Conservation (phyloP, 1,140 invertebrate genomes). For the Orius insidiosus region DNA sequence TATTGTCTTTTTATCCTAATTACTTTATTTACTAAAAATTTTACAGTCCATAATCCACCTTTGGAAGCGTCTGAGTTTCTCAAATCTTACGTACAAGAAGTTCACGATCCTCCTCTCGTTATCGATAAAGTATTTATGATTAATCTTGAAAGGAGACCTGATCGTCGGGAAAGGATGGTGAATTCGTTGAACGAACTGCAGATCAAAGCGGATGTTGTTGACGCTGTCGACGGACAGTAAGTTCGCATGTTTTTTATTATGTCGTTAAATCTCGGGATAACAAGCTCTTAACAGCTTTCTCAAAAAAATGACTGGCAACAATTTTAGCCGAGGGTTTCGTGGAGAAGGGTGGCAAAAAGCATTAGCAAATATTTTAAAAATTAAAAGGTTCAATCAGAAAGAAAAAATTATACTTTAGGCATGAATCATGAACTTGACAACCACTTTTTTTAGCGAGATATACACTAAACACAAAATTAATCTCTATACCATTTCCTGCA, state of each 20-base stretch:
- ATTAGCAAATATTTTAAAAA: too few species aligned
- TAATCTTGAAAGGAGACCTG: conserved; percentile 65
- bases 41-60: conserved; percentile 19
- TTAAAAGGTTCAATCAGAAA: too few species aligned
- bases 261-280: background rate
- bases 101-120: conserved; percentile 34
- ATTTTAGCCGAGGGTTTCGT: too few species aligned
- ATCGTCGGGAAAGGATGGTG: conserved; percentile 62
- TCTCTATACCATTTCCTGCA: too few species aligned
- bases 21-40: background rate
- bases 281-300: too few species aligned
- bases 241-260: conserved; percentile 16
- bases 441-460: too few species aligned
- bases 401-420: too few species aligned
- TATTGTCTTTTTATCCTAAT: conserved; percentile 23
- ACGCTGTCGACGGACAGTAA: conserved; percentile 83
- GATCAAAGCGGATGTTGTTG: conserved; percentile 47
- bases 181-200: conserved; percentile 61
- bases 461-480: too few species aligned
- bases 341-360: too few species aligned
- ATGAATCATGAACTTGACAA: too few species aligned
- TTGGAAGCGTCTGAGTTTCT: conserved; percentile 27
- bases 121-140: conserved; percentile 80
- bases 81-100: conserved; percentile 31
- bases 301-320: too few species aligned